These are phyloP conservation scores for Flexamia atlantica DNA, from an alignment of 2,888 invertebrate genomes.

Conservation along the genomic window DNA sequence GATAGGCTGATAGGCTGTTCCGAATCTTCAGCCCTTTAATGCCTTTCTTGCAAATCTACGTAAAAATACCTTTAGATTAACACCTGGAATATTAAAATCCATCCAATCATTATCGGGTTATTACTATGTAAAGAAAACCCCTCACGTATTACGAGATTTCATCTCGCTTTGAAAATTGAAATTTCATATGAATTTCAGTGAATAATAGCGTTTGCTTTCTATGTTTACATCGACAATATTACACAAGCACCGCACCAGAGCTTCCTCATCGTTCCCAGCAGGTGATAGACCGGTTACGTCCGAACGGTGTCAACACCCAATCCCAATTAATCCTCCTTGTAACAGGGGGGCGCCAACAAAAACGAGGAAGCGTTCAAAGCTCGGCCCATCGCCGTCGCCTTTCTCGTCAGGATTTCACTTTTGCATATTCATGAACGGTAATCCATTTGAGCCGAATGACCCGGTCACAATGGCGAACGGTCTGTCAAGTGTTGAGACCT, in stretches of 20 bases:
- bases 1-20: too few species aligned
- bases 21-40: too few species aligned
- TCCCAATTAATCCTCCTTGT: constrained; percentile 24
- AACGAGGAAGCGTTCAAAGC: constrained; percentile 9
- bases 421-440: constrained; percentile 31
- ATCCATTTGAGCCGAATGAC: constrained; percentile 36
- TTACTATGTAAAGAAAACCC: too few species aligned
- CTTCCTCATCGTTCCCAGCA: background rate
- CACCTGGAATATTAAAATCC: too few species aligned
- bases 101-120: too few species aligned
- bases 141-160: too few species aligned
- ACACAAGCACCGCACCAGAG: background rate
- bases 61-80: too few species aligned
- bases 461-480: background rate
- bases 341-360: constrained; percentile 36
- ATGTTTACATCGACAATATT: too few species aligned
- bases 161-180: too few species aligned
- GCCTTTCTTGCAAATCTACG: too few species aligned
- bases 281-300: constrained; percentile 8
- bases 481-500: background rate
- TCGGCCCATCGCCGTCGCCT: background rate
- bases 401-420: constrained; percentile 38
- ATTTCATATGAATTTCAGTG: too few species aligned
- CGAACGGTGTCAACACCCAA: constrained; percentile 15
- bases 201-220: too few species aligned